Percentiles rank a stretch among this genome's conserved stretches.
These are phyloP conservation scores for Graptemys geographica DNA, from an alignment of 2,797 vertebrate genomes.

Conservation along the genomic window DNA sequence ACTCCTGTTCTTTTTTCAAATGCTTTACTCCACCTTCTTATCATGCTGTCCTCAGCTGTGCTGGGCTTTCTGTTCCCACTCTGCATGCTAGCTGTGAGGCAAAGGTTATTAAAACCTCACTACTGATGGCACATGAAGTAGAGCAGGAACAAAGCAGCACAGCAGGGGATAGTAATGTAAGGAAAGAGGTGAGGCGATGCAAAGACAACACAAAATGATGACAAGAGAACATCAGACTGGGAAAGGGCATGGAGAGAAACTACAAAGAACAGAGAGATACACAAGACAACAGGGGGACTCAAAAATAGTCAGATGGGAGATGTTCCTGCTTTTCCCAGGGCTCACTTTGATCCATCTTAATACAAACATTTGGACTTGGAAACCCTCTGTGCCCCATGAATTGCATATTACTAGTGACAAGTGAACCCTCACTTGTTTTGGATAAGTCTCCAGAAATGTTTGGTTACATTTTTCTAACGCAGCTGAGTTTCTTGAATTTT, in stretches of 20 bases:
- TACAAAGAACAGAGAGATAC: not conserved
- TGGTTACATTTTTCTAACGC: not conserved
- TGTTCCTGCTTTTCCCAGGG: constrained; percentile 5
- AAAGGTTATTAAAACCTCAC: not conserved
- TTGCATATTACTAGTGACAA: constrained; percentile 31
- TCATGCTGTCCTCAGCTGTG: not conserved
- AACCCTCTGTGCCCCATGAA: not conserved
- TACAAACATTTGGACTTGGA: constrained; percentile 3
- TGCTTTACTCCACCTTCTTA: not conserved
- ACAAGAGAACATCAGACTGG: not conserved
- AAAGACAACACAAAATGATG: not conserved
- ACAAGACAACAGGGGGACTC: not conserved
- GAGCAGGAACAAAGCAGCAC: constrained; percentile 11
- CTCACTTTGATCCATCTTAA: not conserved
- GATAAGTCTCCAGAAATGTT: not conserved
- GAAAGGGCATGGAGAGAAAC: not conserved
- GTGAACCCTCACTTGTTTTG: not conserved
- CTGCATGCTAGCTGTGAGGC: not conserved
- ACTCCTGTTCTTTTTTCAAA: no score
- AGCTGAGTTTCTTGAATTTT: not conserved
- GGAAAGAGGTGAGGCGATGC: not conserved
- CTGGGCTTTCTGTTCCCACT: not conserved
- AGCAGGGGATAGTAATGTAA: not conserved
- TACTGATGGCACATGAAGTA: accelerated
- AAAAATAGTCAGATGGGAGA: not conserved